These are phyloP conservation scores for Podotricha telesiphe DNA, from an alignment of 2,888 invertebrate genomes.

Conservation along the genomic window DNA sequence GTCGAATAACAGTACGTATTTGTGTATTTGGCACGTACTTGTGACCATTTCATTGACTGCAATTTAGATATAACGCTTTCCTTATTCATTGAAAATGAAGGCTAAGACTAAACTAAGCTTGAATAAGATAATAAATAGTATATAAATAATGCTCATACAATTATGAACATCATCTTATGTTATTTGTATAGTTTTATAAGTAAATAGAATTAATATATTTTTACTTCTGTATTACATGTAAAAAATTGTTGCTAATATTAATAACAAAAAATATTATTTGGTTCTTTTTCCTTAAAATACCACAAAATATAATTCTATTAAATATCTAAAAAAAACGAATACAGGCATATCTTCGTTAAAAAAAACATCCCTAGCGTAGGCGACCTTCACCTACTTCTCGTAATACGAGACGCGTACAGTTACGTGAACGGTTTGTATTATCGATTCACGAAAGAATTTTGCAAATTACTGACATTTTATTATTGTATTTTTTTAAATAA, in stretches of 20 bases:
- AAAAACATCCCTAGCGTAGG: not conserved
- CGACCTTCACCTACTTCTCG: conserved; percentile 29
- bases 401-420: not conserved
- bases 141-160: too few relatives aligned
- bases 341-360: not conserved
- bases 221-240: too few relatives aligned
- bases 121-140: too few relatives aligned
- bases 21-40: not conserved
- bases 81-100: not conserved
- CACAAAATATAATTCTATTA: too few relatives aligned
- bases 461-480: not conserved
- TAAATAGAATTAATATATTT: too few relatives aligned
- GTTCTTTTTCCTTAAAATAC: too few relatives aligned
- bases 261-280: too few relatives aligned
- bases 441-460: not conserved
- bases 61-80: not conserved
- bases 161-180: too few relatives aligned
- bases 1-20: not conserved
- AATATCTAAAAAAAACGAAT: too few relatives aligned
- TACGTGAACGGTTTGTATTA: not conserved
- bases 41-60: not conserved
- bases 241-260: too few relatives aligned
- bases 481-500: not conserved
- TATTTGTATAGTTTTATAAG: too few relatives aligned
- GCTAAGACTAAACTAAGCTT: too few relatives aligned